Conservation (phyloP, 2,888 invertebrate species). For the Pseudoips prasinana region DNA sequence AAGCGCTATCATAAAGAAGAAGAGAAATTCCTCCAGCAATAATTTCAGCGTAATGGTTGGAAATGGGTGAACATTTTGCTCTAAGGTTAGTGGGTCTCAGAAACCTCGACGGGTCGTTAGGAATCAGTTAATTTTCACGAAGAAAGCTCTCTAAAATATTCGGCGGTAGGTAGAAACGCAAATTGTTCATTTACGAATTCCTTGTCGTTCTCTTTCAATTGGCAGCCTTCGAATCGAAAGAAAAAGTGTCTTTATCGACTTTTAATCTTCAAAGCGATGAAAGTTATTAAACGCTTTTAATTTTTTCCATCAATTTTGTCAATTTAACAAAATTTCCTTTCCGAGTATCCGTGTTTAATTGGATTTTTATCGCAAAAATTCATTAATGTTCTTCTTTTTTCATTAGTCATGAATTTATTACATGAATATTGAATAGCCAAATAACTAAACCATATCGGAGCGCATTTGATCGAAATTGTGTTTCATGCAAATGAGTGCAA, state of each 20-base stretch:
- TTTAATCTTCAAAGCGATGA: conserved; percentile 19
- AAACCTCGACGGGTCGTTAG: conserved; percentile 29
- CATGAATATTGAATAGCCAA: too few relatives aligned
- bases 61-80: conserved; percentile 36
- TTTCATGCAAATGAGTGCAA: too few relatives aligned
- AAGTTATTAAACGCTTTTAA: conserved; percentile 20
- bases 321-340: conserved; percentile 22
- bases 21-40: conserved; percentile 30
- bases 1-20: conserved; percentile 18
- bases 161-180: conserved; percentile 21
- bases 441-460: too few relatives aligned
- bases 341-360: conserved; percentile 19
- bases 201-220: conserved; percentile 35
- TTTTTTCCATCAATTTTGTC: conserved; percentile 18
- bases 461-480: too few relatives aligned
- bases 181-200: conserved; percentile 43
- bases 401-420: too few relatives aligned
- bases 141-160: conserved; percentile 34
- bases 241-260: conserved; percentile 28
- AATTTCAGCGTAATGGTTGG: conserved; percentile 35
- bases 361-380: conserved; percentile 19
- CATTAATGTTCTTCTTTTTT: too few relatives aligned
- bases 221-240: conserved; percentile 12
- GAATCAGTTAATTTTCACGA: conserved; percentile 39
- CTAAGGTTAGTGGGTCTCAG: conserved; percentile 28